These are phyloP conservation scores for Teleopsis dalmanni DNA, from an alignment of 1,140 invertebrate species.

Conservation along the genomic window DNA sequence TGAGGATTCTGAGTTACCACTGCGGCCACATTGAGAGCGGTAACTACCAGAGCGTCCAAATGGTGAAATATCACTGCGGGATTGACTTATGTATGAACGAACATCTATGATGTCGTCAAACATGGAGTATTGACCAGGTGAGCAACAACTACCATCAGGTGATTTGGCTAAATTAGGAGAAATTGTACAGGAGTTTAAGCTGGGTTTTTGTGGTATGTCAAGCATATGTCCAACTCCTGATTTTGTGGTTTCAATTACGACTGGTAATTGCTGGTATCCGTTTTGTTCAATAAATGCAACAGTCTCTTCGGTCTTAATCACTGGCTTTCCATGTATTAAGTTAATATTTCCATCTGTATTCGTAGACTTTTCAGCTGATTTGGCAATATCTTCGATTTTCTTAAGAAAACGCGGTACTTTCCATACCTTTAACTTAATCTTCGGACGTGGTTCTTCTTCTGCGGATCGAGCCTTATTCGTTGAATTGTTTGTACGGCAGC, in stretches of 20 bases:
- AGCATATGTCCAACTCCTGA: constrained; percentile 20
- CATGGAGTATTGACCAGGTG: constrained; percentile 38
- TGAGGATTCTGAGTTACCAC: constrained; percentile 36
- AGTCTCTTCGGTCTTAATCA: constrained; percentile 17
- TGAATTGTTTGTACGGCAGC: constrained; percentile 19
- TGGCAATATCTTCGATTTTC: constrained; percentile 45
- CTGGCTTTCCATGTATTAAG: not conserved
- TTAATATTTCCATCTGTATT: constrained; percentile 7
- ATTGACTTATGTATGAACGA: constrained; percentile 60
- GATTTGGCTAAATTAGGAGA: constrained; percentile 25
- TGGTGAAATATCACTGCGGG: constrained; percentile 57
- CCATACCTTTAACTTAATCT: constrained; percentile 55
- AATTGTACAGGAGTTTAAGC: constrained; percentile 26
- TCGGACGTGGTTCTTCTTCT: constrained; percentile 35
- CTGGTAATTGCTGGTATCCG: constrained; percentile 55
- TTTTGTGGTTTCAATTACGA: constrained; percentile 50
- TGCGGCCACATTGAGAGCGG: constrained; percentile 54
- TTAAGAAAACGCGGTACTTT: constrained; percentile 56
- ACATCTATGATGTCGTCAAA: constrained; percentile 56
- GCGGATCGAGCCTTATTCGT: not conserved
- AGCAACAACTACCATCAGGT: constrained; percentile 32
- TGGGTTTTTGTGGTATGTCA: constrained; percentile 28
- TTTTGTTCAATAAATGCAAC: constrained; percentile 37
- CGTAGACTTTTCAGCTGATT: constrained; percentile 13
- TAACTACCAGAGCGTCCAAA: constrained; percentile 56